phyloP scores from a whole-genome alignment of 1,140 invertebrate genomes.

The Drosophila lini region DNA sequence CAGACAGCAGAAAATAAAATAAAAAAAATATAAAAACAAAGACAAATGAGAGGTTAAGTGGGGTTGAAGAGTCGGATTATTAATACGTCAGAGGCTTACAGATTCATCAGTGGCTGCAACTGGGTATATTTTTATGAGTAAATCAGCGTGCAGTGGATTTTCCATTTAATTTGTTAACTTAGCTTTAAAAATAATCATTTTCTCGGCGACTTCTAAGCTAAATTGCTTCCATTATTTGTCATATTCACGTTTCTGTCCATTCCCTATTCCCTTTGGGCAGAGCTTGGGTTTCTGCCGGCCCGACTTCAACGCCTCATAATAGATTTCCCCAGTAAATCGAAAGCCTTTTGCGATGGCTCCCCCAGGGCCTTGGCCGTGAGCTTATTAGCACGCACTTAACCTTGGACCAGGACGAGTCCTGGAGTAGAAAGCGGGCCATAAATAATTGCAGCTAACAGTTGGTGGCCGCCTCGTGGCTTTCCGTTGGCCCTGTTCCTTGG shows the following conservation, averaged over 20 bases:
- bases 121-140: not conserved
- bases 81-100: not conserved
- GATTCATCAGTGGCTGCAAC: not conserved
- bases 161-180: not conserved
- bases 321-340: slow-evolving; percentile 53
- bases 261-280: not conserved
- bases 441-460: slow-evolving; percentile 75
- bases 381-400: slow-evolving; percentile 79
- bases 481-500: not conserved
- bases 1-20: slow-evolving; percentile 11
- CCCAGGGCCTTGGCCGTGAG: slow-evolving; percentile 47
- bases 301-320: slow-evolving; percentile 16
- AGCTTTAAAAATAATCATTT: not conserved
- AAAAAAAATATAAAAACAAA: not conserved
- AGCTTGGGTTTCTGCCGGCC: slow-evolving; percentile 7
- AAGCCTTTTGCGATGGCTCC: slow-evolving; percentile 50
- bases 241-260: not conserved
- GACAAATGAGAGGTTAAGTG: slow-evolving; percentile 42
- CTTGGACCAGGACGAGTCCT: slow-evolving; percentile 42
- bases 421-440: slow-evolving; percentile 53
- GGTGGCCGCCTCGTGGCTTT: slow-evolving; percentile 32
- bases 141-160: not conserved
- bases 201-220: not conserved
- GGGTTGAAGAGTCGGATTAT: slow-evolving; percentile 21
- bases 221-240: slow-evolving; percentile 2